phyloP scores from a whole-genome alignment of 2,888 invertebrate genomes.

The Dexiosoma caninum region DNA sequence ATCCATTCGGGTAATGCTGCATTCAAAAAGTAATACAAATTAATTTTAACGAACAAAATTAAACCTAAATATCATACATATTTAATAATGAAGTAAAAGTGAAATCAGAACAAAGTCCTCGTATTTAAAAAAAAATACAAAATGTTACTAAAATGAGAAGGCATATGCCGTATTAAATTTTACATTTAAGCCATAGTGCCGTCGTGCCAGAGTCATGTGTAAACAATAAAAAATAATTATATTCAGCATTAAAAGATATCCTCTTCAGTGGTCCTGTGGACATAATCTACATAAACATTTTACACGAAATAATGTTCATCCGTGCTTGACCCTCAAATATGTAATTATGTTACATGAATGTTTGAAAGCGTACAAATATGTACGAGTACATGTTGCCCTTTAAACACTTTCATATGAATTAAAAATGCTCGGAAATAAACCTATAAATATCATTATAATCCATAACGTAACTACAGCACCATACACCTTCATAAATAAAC shows the following conservation, averaged over 20 bases:
- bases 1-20: too few relatives aligned
- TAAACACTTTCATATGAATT: conserved; percentile 11
- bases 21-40: too few relatives aligned
- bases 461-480: conserved; percentile 4
- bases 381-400: not conserved
- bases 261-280: conserved; percentile 15
- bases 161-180: too few relatives aligned
- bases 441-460: conserved; percentile 60
- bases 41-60: too few relatives aligned
- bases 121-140: too few relatives aligned
- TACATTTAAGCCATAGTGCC: not conserved
- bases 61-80: too few relatives aligned
- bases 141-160: too few relatives aligned
- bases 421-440: conserved; percentile 26
- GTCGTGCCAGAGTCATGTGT: not conserved
- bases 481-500: conserved; percentile 35
- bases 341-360: too few relatives aligned
- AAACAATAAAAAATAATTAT: conserved; percentile 39
- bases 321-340: not conserved
- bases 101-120: too few relatives aligned
- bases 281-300: conserved; percentile 36
- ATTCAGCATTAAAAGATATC: conserved; percentile 17
- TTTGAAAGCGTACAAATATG: too few relatives aligned
- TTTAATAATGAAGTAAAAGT: too few relatives aligned
- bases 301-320: conserved; percentile 30